Conservation (phyloP, 2,113 vertebrate species). For the Mola mola region DNA sequence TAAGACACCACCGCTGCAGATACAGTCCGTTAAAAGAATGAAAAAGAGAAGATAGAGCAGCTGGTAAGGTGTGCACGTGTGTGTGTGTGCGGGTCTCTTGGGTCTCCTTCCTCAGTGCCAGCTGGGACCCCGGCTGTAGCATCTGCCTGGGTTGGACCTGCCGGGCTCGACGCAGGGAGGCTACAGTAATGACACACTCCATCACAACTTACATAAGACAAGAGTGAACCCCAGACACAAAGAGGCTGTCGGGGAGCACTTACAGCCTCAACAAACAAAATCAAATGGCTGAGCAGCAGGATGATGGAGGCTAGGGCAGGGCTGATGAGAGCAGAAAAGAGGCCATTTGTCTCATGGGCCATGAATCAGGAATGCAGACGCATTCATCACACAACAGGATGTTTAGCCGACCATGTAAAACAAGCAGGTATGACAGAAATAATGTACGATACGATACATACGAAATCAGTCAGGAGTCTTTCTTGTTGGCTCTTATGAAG, state of each 20-base stretch:
- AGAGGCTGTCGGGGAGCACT: conserved; percentile 16
- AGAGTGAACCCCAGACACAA: conserved; percentile 17
- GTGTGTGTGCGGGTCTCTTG: conserved; percentile 29
- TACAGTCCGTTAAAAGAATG: conserved; percentile 11
- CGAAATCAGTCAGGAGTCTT: no score
- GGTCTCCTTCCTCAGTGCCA: conserved; percentile 45
- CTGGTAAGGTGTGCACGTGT: background rate
- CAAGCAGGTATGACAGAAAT: no score
- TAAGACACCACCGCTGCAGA: conserved; percentile 42
- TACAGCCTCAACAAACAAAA: conserved; percentile 30
- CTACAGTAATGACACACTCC: conserved; percentile 63
- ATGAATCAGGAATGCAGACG: background rate
- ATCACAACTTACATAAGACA: conserved; percentile 53
- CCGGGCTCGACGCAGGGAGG: conserved; percentile 31
- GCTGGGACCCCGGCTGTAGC: conserved; percentile 26
- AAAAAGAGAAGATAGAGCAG: conserved; percentile 11
- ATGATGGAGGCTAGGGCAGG: conserved; percentile 5
- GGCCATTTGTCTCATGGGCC: background rate
- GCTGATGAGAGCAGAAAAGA: background rate
- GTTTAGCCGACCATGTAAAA: no score
- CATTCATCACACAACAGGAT: conserved; percentile 16
- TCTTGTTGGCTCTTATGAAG: no score
- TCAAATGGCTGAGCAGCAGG: conserved; percentile 12
- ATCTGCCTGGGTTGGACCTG: conserved; percentile 24
- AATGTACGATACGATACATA: no score